phyloP scores from a whole-genome alignment of 2,113 vertebrate genomes.

The Eonycteris spelaea region DNA sequence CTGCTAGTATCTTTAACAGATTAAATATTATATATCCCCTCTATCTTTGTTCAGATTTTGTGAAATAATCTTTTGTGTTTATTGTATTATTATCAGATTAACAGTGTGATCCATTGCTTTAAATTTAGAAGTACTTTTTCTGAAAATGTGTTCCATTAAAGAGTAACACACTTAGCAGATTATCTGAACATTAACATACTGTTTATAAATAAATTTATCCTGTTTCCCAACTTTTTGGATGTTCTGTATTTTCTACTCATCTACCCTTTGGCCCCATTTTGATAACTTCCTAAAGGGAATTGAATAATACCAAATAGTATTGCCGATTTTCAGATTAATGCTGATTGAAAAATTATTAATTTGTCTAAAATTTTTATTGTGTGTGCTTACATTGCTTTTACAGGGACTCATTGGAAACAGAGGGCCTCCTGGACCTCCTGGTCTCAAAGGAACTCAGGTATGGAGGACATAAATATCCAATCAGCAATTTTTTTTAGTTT shows the following conservation, averaged over 20 bases:
- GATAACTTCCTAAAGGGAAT: background rate
- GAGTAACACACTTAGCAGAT: background rate
- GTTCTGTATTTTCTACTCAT: background rate
- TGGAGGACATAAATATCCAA: slow-evolving; percentile 32
- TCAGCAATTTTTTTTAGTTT: background rate
- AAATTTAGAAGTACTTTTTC: slow-evolving; percentile 34
- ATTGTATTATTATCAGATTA: background rate
- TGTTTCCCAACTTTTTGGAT: background rate
- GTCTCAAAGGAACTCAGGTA: slow-evolving; percentile 95
- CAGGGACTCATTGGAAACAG: slow-evolving; percentile 92
- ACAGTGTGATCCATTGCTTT: background rate
- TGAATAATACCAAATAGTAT: background rate
- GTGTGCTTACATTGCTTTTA: slow-evolving; percentile 66
- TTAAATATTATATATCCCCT: background rate
- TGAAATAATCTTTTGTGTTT: background rate
- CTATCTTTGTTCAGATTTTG: background rate
- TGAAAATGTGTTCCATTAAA: background rate
- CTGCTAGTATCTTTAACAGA: background rate
- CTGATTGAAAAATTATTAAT: background rate
- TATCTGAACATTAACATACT: background rate
- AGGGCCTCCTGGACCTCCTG: slow-evolving; percentile 90
- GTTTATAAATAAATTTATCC: background rate
- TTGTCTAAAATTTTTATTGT: background rate
- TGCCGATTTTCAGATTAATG: background rate
- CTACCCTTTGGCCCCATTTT: background rate